phyloP scores from a whole-genome alignment of 1,140 invertebrate species.

The Saccostrea glomerata region DNA sequence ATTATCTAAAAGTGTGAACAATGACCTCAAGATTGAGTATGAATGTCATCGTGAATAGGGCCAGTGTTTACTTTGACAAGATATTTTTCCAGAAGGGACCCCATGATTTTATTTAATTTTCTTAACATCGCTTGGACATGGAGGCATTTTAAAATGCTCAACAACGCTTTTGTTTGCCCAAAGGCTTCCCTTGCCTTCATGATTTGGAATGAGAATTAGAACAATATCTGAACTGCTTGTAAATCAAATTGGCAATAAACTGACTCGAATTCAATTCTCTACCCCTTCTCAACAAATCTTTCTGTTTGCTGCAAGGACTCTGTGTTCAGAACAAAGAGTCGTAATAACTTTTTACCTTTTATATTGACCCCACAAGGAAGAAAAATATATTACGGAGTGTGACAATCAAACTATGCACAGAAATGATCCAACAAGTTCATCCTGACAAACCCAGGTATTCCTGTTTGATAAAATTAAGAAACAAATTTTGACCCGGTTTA shows the following conservation, averaged over 20 bases:
- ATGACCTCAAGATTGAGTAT: not conserved
- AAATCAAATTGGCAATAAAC: slow-evolving; percentile 17
- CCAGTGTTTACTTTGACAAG: not conserved
- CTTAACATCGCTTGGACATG: slow-evolving; percentile 10
- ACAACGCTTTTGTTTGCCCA: slow-evolving; percentile 19
- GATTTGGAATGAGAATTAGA: slow-evolving; percentile 8
- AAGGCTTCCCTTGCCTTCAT: slow-evolving; percentile 13
- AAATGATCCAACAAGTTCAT: not conserved
- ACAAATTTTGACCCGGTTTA: slow-evolving; percentile 13
- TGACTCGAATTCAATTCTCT: not conserved
- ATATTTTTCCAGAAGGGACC: not conserved
- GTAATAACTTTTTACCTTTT: not conserved
- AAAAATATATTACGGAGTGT: not conserved
- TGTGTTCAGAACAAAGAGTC: not conserved
- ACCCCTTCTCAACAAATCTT: not conserved
- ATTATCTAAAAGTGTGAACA: slow-evolving; percentile 9
- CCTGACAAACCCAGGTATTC: slow-evolving; percentile 9
- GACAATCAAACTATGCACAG: not conserved
- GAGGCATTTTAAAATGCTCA: slow-evolving; percentile 39
- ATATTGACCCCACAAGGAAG: not conserved
- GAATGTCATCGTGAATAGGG: not conserved
- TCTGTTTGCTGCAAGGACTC: not conserved
- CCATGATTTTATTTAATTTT: slow-evolving; percentile 29
- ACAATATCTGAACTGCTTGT: slow-evolving; percentile 33
- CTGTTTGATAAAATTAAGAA: slow-evolving; percentile 32